These are phyloP conservation scores for Anastrepha obliqua DNA, from an alignment of 1,140 invertebrate species.

Conservation along the genomic window DNA sequence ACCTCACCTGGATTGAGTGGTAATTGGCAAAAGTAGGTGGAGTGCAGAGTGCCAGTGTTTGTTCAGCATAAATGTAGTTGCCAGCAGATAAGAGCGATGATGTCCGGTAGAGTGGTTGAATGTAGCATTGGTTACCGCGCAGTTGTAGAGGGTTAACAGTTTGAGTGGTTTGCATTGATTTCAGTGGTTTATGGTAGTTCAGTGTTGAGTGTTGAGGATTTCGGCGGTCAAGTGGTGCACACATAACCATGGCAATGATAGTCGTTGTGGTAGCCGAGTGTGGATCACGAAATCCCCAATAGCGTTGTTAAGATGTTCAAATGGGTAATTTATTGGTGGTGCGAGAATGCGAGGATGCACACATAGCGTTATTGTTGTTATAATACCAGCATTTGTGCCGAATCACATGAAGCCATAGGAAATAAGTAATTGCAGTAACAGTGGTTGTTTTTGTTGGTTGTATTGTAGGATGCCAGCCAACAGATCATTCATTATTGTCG, in stretches of 20 bases:
- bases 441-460: not conserved
- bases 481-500: conserved; percentile 19
- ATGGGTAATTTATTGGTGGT: conserved; percentile 14
- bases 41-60: not conserved
- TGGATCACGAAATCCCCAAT: not conserved
- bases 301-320: conserved; percentile 1
- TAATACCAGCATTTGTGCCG: not conserved
- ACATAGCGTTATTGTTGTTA: not conserved
- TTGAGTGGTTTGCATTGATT: conserved; percentile 37
- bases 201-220: not conserved
- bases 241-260: not conserved
- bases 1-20: conserved; percentile 87
- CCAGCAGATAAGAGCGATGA: not conserved
- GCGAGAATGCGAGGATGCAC: not conserved
- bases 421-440: not conserved
- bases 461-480: not conserved
- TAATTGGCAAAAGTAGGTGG: not conserved
- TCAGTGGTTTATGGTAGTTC: conserved; percentile 10
- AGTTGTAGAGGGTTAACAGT: not conserved
- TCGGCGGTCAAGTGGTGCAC: not conserved
- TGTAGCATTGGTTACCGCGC: not conserved
- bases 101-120: not conserved
- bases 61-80: conserved; percentile 19
- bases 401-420: not conserved
- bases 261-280: not conserved